Evolutionary conservation across 30 jellyfish, hydroid and myxozoan species (phyloP).

Genomic region (Aurelia aurita): DNA sequence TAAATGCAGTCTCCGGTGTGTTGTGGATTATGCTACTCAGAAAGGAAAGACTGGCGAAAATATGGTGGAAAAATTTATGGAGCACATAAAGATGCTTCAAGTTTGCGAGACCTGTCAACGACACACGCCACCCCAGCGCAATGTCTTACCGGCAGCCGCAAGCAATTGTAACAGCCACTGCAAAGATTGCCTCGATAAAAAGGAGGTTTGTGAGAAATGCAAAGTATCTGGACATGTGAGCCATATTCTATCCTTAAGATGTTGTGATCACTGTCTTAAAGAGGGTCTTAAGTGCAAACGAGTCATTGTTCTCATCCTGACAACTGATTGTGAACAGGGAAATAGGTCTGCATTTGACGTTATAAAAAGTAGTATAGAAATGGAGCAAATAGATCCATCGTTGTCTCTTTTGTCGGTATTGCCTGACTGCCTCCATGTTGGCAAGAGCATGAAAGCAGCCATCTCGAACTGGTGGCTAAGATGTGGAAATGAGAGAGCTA

Average conservation of each 20-base stretch:
- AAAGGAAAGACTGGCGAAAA: constrained; percentile 36
- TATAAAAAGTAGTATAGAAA: constrained; percentile 1
- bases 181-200: background rate
- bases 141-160: background rate
- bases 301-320: constrained; percentile 3
- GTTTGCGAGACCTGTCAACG: background rate
- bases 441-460: constrained; percentile 26
- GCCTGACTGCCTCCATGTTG: constrained; percentile 44
- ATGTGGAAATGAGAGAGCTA: constrained; percentile 21
- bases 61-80: background rate
- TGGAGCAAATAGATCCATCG: constrained; percentile 1
- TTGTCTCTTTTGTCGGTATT: constrained; percentile 8
- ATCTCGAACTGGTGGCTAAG: constrained; percentile 31
- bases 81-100: constrained; percentile 15
- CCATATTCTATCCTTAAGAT: constrained; percentile 3
- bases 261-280: constrained; percentile 37
- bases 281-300: constrained; percentile 7
- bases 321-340: constrained; percentile 51
- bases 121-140: background rate
- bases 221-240: background rate
- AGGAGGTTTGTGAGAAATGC: constrained; percentile 28
- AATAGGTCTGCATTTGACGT: constrained; percentile 5
- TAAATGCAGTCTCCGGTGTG: constrained; percentile 6
- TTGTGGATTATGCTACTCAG: constrained; percentile 23
- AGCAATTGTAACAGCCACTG: constrained; percentile 8